Conservation (phyloP, 2,888 invertebrate genomes). For the Callimorpha dominula region DNA sequence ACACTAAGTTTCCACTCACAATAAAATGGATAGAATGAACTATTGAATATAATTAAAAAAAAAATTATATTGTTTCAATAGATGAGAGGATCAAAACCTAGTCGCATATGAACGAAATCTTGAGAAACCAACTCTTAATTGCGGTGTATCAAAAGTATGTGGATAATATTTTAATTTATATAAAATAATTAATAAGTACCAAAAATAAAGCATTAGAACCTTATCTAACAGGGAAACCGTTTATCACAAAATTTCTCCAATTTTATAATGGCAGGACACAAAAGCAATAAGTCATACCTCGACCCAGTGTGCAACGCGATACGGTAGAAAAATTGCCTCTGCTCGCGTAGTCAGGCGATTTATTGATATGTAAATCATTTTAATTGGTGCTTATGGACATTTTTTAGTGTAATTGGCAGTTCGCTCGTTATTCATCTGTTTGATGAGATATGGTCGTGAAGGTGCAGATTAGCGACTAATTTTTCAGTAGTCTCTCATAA, state of each 20-base stretch:
- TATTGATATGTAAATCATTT: constrained; percentile 86
- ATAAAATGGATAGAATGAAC: too few relatives aligned
- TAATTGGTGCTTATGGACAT: constrained; percentile 83
- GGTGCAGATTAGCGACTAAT: constrained; percentile 34
- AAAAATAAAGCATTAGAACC: background rate
- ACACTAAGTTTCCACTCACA: too few relatives aligned
- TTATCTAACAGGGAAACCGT: background rate
- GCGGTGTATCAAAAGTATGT: too few relatives aligned
- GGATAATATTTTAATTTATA: too few relatives aligned
- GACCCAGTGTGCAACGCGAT: constrained; percentile 53
- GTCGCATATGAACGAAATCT: too few relatives aligned
- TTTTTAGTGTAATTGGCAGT: constrained; percentile 85
- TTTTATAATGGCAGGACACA: constrained; percentile 16
- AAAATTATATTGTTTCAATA: too few relatives aligned
- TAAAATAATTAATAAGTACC: background rate
- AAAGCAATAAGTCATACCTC: constrained; percentile 45
- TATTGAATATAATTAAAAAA: too few relatives aligned
- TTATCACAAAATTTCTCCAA: constrained; percentile 2
- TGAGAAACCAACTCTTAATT: too few relatives aligned
- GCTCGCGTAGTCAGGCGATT: constrained; percentile 70
- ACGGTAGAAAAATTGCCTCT: constrained; percentile 45
- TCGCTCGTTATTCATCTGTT: constrained; percentile 76
- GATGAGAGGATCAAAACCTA: too few relatives aligned
- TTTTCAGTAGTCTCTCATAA: constrained; percentile 14
- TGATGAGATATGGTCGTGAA: constrained; percentile 53